Evolutionary conservation across 2,113 vertebrate genomes (phyloP).

Genomic region (Papio anubis): DNA sequence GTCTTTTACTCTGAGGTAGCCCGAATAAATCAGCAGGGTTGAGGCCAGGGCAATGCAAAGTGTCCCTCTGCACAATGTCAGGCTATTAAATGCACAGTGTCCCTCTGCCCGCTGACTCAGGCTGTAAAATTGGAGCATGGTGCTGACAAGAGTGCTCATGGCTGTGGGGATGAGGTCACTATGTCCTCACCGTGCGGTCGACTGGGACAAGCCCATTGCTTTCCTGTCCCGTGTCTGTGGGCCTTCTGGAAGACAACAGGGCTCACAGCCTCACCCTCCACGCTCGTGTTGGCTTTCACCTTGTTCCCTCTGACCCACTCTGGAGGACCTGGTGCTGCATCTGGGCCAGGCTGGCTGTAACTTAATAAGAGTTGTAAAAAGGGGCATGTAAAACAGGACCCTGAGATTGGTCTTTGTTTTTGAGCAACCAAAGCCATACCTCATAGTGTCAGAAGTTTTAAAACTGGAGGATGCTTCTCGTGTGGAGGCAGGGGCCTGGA

Average conservation of each 20-base stretch:
- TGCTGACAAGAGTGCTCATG: not conserved
- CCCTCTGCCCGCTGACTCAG: not conserved
- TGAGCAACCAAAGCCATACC: not conserved
- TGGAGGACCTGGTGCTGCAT: not conserved
- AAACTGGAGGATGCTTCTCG: not conserved
- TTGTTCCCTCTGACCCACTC: not conserved
- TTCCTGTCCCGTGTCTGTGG: not conserved
- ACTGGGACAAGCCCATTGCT: not conserved
- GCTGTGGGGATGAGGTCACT: slow-evolving; percentile 3
- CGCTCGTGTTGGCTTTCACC: not conserved
- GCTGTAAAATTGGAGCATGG: not conserved
- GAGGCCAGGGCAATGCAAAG: not conserved
- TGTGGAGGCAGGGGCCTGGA: not conserved
- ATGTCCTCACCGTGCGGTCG: not conserved
- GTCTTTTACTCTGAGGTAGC: not conserved
- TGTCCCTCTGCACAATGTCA: not conserved
- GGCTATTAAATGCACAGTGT: not conserved
- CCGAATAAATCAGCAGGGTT: not conserved
- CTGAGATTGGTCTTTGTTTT: not conserved
- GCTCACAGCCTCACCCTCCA: fast-evolving
- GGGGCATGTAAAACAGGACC: not conserved
- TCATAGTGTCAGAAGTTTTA: not conserved
- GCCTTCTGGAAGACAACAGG: not conserved
- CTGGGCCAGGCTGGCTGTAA: not conserved
- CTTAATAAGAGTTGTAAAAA: not conserved